Conservation (phyloP, 2,888 invertebrate species). For the Heteropelma amictum region DNA sequence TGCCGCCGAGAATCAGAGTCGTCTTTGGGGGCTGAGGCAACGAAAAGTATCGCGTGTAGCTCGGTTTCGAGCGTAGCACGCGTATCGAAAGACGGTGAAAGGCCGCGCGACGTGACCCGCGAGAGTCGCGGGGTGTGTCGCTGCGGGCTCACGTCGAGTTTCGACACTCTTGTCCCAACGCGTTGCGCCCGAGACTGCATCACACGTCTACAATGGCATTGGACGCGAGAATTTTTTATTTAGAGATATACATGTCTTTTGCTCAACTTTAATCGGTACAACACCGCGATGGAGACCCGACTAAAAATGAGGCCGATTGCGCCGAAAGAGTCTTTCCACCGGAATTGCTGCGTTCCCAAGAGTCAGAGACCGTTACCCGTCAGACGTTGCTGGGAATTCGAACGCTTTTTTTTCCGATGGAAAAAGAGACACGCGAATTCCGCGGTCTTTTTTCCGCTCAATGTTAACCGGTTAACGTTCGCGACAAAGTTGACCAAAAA, state of each 20-base stretch:
- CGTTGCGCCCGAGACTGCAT: background rate
- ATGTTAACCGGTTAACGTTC: too few species aligned
- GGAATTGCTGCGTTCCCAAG: constrained; percentile 18
- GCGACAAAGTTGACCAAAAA: too few species aligned
- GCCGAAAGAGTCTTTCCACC: constrained; percentile 11
- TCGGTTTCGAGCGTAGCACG: background rate
- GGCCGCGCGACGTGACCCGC: constrained; percentile 60
- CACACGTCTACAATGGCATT: constrained; percentile 4
- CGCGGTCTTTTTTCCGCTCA: too few species aligned
- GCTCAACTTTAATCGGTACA: constrained; percentile 7
- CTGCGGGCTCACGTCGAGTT: constrained; percentile 36
- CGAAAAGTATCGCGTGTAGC: background rate
- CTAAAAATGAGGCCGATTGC: constrained; percentile 40
- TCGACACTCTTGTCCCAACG: constrained; percentile 56
- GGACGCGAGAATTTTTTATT: background rate
- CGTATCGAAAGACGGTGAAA: constrained; percentile 60
- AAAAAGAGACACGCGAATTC: too few species aligned
- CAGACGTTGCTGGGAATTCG: background rate
- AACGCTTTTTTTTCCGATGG: background rate
- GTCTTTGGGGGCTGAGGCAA: constrained; percentile 1
- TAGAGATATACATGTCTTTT: too few species aligned
- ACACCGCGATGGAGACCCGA: background rate
- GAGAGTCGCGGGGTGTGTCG: constrained; percentile 54
- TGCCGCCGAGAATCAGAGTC: constrained; percentile 24
- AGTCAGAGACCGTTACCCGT: background rate